Conservation (phyloP, 2,888 invertebrate species). For the Perizoma affinitatum region DNA sequence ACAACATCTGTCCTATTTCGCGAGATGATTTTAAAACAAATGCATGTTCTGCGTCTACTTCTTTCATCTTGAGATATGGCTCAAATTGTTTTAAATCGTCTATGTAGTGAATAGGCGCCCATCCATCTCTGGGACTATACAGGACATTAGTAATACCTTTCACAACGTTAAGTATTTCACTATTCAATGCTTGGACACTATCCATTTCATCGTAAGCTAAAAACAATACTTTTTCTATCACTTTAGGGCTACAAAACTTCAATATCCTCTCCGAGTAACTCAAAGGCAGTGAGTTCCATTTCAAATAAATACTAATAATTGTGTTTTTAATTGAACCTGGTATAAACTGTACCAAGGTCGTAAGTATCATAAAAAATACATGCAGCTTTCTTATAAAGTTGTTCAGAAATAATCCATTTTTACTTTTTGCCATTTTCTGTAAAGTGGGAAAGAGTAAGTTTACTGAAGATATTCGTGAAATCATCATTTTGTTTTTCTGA, state of each 20-base stretch:
- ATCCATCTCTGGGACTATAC: constrained; percentile 91
- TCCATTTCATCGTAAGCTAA: constrained; percentile 93
- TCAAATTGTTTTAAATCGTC: constrained; percentile 80
- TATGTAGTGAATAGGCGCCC: constrained; percentile 91
- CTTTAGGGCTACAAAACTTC: constrained; percentile 84
- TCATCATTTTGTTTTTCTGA: constrained; percentile 81
- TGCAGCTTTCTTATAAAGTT: constrained; percentile 79
- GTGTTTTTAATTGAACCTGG: constrained; percentile 79
- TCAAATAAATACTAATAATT: constrained; percentile 83
- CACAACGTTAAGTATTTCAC: constrained; percentile 85
- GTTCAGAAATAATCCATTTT: constrained; percentile 89
- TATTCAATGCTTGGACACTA: constrained; percentile 87
- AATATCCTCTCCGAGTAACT: constrained; percentile 77
- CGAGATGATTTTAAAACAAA: constrained; percentile 89
- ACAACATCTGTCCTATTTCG: constrained; percentile 79
- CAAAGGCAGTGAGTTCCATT: constrained; percentile 76
- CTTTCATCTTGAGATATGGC: constrained; percentile 58
- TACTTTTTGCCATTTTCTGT: constrained; percentile 90
- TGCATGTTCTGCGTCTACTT: constrained; percentile 86
- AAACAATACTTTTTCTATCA: constrained; percentile 86
- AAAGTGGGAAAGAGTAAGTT: constrained; percentile 94
- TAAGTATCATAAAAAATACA: constrained; percentile 57
- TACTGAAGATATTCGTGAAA: constrained; percentile 83
- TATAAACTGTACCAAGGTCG: constrained; percentile 73
- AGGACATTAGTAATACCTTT: constrained; percentile 85